Evolutionary conservation across 2,113 vertebrate species (phyloP), one percentile per base, ranked within the genome.

Genomic region (Anoura caudifer): DNA sequence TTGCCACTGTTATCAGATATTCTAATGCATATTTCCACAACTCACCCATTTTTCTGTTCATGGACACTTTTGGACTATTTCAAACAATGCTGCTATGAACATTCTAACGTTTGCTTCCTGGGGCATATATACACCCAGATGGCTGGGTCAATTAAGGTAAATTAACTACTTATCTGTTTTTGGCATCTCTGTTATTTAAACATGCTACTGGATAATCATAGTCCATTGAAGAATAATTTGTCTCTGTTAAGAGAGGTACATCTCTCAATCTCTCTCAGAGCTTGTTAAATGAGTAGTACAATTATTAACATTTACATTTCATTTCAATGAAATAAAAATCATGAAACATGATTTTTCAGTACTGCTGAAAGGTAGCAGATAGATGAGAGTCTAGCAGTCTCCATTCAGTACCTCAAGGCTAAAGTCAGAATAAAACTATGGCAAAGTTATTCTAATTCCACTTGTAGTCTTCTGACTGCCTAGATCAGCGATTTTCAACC

Each of bases 1-100:
- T 61, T 95, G 90, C 91, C 41, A 94, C 63, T 84, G 56, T n/a
- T 47, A 81, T 90, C 56, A 33, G 28, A 73, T 86, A 90, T 28
- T 56, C 38, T 86, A 93, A 86, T 24, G 20, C 19, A 38, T 65
- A 52, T 54, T 59, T 83, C n/a, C 33, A 92, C 56, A 83, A 65
- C 17, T 85, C 61, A 95, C 17, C 4, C 28, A 63, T 52, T 79
- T 87, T 93, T 86, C 77, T 75, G 8, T 77, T 28, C 17, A 43
- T 50, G 31, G 17, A 76, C 16, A 77, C 28, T 95, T 70, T 45
- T 41, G 81, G 50, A 61, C 41, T 88, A 93, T 90, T 93, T 47
- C 26, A 87, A 92, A 90, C 36, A 91, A 84, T 56, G 77, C 13
- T 41, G 80, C 17, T 54, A 33, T 41, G 36, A 89, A 76, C 4